Evolutionary conservation across 2,113 vertebrate species (phyloP), one percentile per base, ranked within the genome.

Genomic region (Callipepla squamata): DNA sequence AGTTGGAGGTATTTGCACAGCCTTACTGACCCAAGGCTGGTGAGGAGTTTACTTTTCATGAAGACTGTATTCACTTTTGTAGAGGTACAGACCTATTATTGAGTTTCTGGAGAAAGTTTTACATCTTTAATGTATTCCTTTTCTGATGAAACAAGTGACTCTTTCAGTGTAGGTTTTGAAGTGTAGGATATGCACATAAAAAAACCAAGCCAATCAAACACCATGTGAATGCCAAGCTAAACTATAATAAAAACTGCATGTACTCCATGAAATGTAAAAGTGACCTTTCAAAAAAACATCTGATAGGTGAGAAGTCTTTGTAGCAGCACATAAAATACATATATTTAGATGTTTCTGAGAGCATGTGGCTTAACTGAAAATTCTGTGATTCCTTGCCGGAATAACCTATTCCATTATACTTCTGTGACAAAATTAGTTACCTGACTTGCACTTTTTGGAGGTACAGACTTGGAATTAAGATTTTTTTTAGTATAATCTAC

Each of bases 41-140:
- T 87, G 53, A 61, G 65, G 66, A 90, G 76, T 90, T 87, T 77
- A 45, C 75, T 97, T 96, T 96, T 95, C 53, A 32, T 50, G 87
- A 76, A 94, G 95, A 95, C 78, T 81, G 2, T 85, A 76, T 86
- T 72, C 90, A 50, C 92, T 90, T 96, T 96, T 94, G 94, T 92
- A 93, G 67, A 80, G 84, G 62, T 80, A 72, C 13, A 79, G 59
- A 74, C 69, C 63, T 92, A 89, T 83, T 96, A 84, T 72, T 91
- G 32, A 92, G 26, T 88, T 91, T 86, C 68, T 61, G 59, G 47
- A 53, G 58, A 38, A 69, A 79, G 36, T 74, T 89, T 91, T 94
- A 55, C 30, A 80, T 92, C 83, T 95, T 63, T 69, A 96, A 84
- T 94, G 81, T 63, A 96, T 96, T 90, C 47, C 83, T 78, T 47